Base-by-base conservation (phyloP, 2,888 invertebrate genomes). In the Lissonota sp. region DNA sequence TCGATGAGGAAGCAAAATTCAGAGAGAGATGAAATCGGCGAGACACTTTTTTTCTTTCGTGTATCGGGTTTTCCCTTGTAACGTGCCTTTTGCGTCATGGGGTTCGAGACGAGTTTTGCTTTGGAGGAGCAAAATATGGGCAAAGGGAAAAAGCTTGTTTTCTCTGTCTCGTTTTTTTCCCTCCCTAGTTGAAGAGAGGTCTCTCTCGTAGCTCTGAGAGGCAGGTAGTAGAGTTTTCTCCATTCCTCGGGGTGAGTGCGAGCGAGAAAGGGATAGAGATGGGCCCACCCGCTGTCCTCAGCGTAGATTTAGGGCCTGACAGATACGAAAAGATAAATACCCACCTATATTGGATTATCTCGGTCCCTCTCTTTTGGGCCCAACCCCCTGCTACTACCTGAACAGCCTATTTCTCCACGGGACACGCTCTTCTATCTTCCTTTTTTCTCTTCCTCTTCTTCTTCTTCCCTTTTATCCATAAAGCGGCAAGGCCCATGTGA, bases 261-360 rank as follows among this genome's bases (percentile, higher is more conserved):
- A 55, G 62, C 64, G 63, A 55, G 44, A 79, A 16, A 1, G 55
- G 16, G 14, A 6, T 78, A 66, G 57, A 72, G 63, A 51, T 26
- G 44, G 73, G 85, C 77, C 84, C 84, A 83, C 85, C 84, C 85
- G 85, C 83, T 84, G 84, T 42, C 80, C 72, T 40, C 75, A 69
- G 71, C 77, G 78, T 75, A 84, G 85, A 85, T 86, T 86, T 86
- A 83, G 76, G 69, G 81, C 83, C 58, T 72, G 83, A 84, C 83
- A 85, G 79, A 86, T 85, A 82, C 82, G 57, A 78, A 82, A 84
- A 84, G 87, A 87, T 86, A 85, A 86, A 87, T 86, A 85, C 72
- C 80, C 80, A 72, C 78, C 80, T 84, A 84, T 84, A 86, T 86
- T 83, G 83, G 84, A 85, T 87, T 84, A 87, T 85, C 84, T 84